Conservation (phyloP, 2,113 vertebrate species). For the Myxocyprinus asiaticus region DNA sequence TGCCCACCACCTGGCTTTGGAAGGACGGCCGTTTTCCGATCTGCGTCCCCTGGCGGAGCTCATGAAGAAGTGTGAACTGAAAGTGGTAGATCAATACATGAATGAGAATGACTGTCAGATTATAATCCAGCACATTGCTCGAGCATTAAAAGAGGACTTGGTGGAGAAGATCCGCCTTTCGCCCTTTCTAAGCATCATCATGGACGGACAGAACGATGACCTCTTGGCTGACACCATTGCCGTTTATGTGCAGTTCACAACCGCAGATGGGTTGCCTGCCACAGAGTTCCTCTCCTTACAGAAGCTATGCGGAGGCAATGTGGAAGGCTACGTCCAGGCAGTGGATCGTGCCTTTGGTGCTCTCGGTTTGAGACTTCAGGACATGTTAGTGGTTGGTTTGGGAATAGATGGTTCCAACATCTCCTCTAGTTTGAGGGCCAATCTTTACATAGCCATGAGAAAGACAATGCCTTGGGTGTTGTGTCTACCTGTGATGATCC, state of each 20-base stretch:
- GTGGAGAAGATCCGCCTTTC: constrained; percentile 91
- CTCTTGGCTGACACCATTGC: constrained; percentile 89
- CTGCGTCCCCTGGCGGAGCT: constrained; percentile 90
- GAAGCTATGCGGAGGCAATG: constrained; percentile 81
- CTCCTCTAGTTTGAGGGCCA: constrained; percentile 84
- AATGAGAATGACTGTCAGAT: constrained; percentile 94
- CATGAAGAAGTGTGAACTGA: constrained; percentile 93
- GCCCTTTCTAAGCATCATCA: constrained; percentile 89
- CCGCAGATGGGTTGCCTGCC: constrained; percentile 83
- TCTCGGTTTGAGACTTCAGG: constrained; percentile 86
- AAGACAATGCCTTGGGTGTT: constrained; percentile 93
- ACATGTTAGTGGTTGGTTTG: constrained; percentile 86
- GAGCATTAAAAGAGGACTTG: constrained; percentile 88
- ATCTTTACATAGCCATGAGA: constrained; percentile 87
- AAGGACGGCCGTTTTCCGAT: constrained; percentile 90
- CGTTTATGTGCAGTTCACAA: constrained; percentile 89
- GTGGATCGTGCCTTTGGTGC: constrained; percentile 87
- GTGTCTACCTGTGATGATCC: constrained; percentile 92
- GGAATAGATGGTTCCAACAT: constrained; percentile 88
- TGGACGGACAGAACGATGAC: constrained; percentile 90
- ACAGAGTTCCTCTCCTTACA: constrained; percentile 93
- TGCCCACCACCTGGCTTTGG: constrained; percentile 89
- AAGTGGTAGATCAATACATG: constrained; percentile 97
- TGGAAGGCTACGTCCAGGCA: constrained; percentile 90
- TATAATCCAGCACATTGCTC: constrained; percentile 89